Percentiles rank a stretch among this genome's conserved stretches.
phyloP scores from a whole-genome alignment of 2,113 vertebrate species.

The Zosterops hypoxanthus region DNA sequence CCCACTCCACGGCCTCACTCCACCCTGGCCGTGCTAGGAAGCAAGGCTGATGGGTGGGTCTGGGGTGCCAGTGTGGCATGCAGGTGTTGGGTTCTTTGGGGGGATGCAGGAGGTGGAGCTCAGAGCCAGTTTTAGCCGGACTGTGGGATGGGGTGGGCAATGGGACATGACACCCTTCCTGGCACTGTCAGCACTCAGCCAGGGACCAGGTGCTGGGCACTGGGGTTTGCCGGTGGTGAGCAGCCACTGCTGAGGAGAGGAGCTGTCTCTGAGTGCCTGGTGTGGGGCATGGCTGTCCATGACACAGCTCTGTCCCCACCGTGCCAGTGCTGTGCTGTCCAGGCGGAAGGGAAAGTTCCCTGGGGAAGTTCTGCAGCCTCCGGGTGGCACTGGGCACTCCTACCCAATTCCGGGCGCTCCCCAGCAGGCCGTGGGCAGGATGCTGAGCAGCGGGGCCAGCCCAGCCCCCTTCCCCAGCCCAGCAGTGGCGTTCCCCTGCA shows the following conservation, averaged over 20 bases:
- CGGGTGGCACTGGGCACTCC: rapidly evolving
- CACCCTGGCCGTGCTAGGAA: background rate
- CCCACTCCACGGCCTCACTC: background rate
- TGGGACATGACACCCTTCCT: background rate
- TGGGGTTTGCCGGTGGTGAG: rapidly evolving
- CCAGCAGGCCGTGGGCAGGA: background rate
- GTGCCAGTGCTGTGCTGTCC: rapidly evolving
- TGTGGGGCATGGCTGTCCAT: background rate
- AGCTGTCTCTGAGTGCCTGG: background rate
- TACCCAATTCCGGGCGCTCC: rapidly evolving
- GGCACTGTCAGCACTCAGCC: rapidly evolving
- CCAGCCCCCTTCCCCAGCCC: background rate
- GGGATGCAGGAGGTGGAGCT: background rate
- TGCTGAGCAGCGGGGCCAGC: background rate
- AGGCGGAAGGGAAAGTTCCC: background rate
- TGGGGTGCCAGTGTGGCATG: rapidly evolving
- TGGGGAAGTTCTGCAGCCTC: rapidly evolving
- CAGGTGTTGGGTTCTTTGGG: background rate
- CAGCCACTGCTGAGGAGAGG: background rate
- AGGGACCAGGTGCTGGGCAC: background rate
- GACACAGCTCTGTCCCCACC: background rate
- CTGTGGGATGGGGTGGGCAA: rapidly evolving
- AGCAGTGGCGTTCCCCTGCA: rapidly evolving
- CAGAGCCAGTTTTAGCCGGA: background rate
- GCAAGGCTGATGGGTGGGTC: background rate